These are phyloP conservation scores for Lycaena phlaeas DNA, from an alignment of 2,888 invertebrate species.

Conservation along the genomic window DNA sequence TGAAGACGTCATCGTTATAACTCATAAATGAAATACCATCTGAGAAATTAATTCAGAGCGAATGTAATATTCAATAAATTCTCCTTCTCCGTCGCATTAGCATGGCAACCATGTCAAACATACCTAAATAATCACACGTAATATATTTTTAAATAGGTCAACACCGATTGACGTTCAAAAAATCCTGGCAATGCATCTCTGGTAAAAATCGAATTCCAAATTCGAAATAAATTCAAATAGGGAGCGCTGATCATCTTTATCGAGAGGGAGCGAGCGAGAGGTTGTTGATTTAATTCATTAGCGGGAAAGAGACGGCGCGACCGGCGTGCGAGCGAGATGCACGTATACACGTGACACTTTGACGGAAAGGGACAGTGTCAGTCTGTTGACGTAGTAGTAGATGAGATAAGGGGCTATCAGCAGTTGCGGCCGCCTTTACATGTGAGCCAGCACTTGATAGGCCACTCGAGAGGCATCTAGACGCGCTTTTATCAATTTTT, in stretches of 20 bases:
- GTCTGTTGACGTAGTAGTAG: slow-evolving; percentile 69
- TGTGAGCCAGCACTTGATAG: slow-evolving; percentile 38
- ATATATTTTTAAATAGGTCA: slow-evolving; percentile 6
- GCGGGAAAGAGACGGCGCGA: slow-evolving; percentile 42
- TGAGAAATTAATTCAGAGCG: too few species aligned
- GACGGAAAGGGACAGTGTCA: slow-evolving; percentile 38
- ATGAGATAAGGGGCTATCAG: slow-evolving; percentile 71
- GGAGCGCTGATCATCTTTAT: slow-evolving; percentile 49
- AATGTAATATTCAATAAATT: neutral
- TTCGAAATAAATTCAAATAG: slow-evolving; percentile 55
- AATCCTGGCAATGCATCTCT: slow-evolving; percentile 12
- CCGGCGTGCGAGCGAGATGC: slow-evolving; percentile 38
- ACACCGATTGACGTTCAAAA: slow-evolving; percentile 10
- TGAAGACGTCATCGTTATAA: too few species aligned
- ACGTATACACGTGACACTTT: slow-evolving; percentile 19
- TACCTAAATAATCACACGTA: neutral
- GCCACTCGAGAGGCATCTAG: neutral
- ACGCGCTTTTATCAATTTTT: too few species aligned
- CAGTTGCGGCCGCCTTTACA: slow-evolving; percentile 44
- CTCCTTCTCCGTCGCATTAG: neutral
- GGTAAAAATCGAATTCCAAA: slow-evolving; percentile 42
- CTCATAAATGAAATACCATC: too few species aligned
- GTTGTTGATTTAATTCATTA: slow-evolving; percentile 73
- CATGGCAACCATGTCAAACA: neutral
- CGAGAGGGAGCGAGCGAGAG: slow-evolving; percentile 65